Conservation (phyloP, 1,140 invertebrate species). For the Monomorium pharaonis region DNA sequence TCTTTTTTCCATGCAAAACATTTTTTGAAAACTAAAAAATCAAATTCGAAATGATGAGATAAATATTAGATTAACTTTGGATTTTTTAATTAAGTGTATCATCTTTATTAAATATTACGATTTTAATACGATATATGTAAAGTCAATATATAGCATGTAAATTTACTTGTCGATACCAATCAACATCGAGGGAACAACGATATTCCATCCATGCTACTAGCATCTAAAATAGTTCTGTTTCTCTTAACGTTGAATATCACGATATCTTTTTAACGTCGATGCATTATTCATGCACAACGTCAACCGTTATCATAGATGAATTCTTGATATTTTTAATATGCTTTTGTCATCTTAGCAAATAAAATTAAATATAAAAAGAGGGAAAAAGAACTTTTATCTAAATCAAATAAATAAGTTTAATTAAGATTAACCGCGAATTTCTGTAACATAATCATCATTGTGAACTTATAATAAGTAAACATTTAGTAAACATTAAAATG, state of each 20-base stretch:
- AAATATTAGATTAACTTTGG: not conserved
- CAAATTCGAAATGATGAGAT: not conserved
- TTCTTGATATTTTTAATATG: not conserved
- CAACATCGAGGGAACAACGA: not conserved
- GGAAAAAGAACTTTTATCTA: not conserved
- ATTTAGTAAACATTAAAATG: not conserved
- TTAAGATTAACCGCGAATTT: not conserved
- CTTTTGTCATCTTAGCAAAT: not conserved
- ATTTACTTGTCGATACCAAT: not conserved
- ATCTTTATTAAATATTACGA: not conserved
- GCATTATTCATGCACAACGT: not conserved
- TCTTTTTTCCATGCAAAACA: not conserved
- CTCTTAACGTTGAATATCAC: not conserved
- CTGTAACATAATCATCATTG: not conserved
- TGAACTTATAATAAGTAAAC: not conserved
- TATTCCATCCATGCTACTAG: not conserved
- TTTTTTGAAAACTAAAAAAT: not conserved
- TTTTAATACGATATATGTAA: not conserved
- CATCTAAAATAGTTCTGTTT: not conserved
- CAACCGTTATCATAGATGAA: not conserved
- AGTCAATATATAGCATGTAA: not conserved
- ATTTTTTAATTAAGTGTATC: not conserved
- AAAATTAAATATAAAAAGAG: constrained; percentile 4
- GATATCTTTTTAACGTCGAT: constrained; percentile 20
- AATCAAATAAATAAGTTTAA: not conserved